phyloP scores from a whole-genome alignment of 2,113 vertebrate species.

The Gobio gobio region DNA sequence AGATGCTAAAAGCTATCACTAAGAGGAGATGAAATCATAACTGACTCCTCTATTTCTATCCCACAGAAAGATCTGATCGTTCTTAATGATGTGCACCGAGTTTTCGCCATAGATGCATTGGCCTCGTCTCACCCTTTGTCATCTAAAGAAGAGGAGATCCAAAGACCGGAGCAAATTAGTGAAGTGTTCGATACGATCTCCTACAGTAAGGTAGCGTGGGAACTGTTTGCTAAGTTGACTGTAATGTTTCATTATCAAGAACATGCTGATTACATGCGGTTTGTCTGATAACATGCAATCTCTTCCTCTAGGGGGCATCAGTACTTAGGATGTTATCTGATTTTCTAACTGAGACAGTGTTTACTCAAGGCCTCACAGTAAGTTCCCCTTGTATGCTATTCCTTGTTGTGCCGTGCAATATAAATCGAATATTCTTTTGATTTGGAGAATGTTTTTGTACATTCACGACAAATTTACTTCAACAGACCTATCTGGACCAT shows the following conservation, averaged over 20 bases:
- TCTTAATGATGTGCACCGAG: constrained; percentile 78
- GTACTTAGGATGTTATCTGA: constrained; percentile 93
- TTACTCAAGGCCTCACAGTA: constrained; percentile 83
- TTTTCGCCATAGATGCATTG: constrained; percentile 87
- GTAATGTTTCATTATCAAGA: background rate
- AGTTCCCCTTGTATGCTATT: constrained; percentile 61
- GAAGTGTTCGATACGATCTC: constrained; percentile 90
- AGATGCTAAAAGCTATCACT: background rate
- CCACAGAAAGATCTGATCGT: constrained; percentile 89
- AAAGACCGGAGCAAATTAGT: constrained; percentile 87
- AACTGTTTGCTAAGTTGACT: background rate
- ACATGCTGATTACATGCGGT: background rate
- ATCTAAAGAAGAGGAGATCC: constrained; percentile 80
- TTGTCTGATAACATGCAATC: background rate
- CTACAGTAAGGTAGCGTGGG: constrained; percentile 88
- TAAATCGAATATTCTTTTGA: background rate
- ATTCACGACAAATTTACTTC: background rate
- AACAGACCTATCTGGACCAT: constrained; percentile 76
- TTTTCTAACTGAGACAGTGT: constrained; percentile 84
- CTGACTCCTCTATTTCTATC: background rate
- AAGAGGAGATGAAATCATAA: background rate
- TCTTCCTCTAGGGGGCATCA: constrained; percentile 81
- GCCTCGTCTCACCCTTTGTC: constrained; percentile 88
- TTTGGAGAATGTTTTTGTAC: background rate
- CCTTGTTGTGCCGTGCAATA: background rate